Evolutionary conservation across 1,140 invertebrate genomes (phyloP), one percentile per base, ranked within the genome.

Genomic region (Zaprionus nigranus): DNA sequence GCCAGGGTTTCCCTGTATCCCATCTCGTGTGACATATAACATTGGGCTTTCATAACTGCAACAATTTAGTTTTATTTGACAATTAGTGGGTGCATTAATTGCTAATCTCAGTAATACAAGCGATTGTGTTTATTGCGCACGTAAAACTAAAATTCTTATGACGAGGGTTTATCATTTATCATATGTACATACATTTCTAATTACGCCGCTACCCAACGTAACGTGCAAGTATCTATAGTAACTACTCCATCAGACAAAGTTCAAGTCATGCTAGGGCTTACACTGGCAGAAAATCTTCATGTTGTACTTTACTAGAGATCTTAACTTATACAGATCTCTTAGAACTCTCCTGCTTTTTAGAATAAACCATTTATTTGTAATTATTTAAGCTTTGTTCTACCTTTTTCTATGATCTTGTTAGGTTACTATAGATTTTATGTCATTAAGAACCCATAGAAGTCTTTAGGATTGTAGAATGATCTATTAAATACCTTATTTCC

Each of bases 61-160:
- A 30, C 69, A 57, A 80, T 83, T 82, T 71, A 64, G 61, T 80
- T 46, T 59, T 68, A 62, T 66, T 57, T 62, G 36, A 36, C 68
- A 87, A 86, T 87, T 82, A 79, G 73, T 70, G 61, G 74, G 40
- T 5, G 54, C 61, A 69, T 87, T 82, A 86, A 72, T 86, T 74
- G 46, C 43, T 62, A 77, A 74, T 72, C 64, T 43, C 40, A 34
- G 69, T 56, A 54, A 64, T 71, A 49, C 30, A 53, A 46, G 36
- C 34, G 40, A 40, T 17, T 17, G 40, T 9, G 40, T 17, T 46
- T 24, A 51, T 34, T 69, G 59, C 53, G 59, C 72, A 70, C 38
- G 66, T 38, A 56, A 12, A 17, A 57, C 24, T 26, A n/a, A 6
- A 38, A 51, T 38, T 58, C 13, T 60, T 40, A 43, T 22, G 1